Percentiles rank a stretch among this genome's conserved stretches.
These are phyloP conservation scores for Drosophila grimshawi DNA, from an alignment of 1,140 invertebrate species.

Conservation along the genomic window DNA sequence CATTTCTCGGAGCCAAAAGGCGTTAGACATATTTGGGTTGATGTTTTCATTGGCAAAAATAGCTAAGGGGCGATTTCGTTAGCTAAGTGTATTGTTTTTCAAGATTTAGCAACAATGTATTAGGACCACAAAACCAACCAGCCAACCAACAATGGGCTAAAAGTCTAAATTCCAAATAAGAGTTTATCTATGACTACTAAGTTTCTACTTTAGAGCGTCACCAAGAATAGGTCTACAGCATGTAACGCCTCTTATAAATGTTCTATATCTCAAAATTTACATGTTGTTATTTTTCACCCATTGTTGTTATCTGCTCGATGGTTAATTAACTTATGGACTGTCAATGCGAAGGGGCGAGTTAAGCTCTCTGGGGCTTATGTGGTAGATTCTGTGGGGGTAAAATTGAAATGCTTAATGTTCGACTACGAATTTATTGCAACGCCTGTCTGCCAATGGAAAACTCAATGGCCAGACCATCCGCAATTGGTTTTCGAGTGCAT, in stretches of 20 bases:
- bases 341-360: constrained; percentile 33
- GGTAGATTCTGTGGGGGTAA: constrained; percentile 28
- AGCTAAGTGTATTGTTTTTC: constrained; percentile 50
- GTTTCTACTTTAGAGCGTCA: neutral
- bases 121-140: neutral
- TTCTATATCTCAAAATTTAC: neutral
- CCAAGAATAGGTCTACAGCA: neutral
- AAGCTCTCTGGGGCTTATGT: constrained; percentile 46
- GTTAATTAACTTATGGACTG: constrained; percentile 51
- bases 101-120: constrained; percentile 34
- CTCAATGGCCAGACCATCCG: constrained; percentile 39
- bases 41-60: constrained; percentile 56
- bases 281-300: constrained; percentile 14
- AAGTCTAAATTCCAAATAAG: neutral
- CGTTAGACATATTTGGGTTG: constrained; percentile 62
- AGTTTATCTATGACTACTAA: neutral
- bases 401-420: constrained; percentile 52
- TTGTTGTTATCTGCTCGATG: constrained; percentile 15
- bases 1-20: constrained; percentile 39
- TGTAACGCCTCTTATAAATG: neutral
- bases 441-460: constrained; percentile 23
- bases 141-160: constrained; percentile 6
- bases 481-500: constrained; percentile 53
- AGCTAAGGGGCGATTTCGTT: constrained; percentile 34
- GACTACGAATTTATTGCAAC: constrained; percentile 45